Percentiles rank a stretch among this genome's conserved stretches.
Evolutionary conservation across 2,113 vertebrate genomes (phyloP).

Genomic region (Cinclus cinclus): DNA sequence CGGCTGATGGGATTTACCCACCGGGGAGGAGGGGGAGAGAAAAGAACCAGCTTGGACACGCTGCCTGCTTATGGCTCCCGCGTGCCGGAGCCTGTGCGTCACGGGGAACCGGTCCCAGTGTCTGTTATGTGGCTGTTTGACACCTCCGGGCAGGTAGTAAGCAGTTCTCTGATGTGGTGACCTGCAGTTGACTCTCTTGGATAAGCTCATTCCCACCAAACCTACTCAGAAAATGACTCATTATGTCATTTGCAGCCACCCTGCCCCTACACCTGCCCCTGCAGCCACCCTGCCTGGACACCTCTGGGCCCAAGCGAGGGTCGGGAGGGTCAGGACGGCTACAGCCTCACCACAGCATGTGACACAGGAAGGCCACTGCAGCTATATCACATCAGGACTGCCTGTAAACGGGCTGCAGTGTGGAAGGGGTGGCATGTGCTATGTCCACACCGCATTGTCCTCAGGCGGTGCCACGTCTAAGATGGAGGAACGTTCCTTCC

Average conservation of each 20-base stretch:
- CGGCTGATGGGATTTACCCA: slow-evolving; percentile 33
- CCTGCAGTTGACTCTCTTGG: neutral
- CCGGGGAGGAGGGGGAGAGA: neutral
- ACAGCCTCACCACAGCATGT: neutral
- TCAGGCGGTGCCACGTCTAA: fast-evolving
- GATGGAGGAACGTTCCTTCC: neutral
- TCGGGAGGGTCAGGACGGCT: fast-evolving
- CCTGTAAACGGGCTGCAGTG: neutral
- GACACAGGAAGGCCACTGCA: neutral
- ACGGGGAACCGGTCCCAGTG: neutral
- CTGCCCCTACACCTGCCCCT: no score
- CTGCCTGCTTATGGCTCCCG: neutral
- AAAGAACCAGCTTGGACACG: neutral
- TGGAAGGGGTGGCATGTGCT: neutral
- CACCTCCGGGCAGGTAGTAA: neutral
- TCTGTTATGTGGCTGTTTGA: neutral
- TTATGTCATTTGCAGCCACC: neutral
- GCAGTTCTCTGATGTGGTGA: neutral
- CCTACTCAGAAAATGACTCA: neutral
- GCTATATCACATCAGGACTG: no score
- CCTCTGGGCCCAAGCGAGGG: no score
- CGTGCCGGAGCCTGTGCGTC: neutral
- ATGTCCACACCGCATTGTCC: neutral
- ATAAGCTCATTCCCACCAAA: neutral
- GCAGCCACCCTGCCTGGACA: neutral